These are phyloP conservation scores for Gasterosteus nipponicus DNA, from an alignment of 2,113 vertebrate species.

Conservation along the genomic window DNA sequence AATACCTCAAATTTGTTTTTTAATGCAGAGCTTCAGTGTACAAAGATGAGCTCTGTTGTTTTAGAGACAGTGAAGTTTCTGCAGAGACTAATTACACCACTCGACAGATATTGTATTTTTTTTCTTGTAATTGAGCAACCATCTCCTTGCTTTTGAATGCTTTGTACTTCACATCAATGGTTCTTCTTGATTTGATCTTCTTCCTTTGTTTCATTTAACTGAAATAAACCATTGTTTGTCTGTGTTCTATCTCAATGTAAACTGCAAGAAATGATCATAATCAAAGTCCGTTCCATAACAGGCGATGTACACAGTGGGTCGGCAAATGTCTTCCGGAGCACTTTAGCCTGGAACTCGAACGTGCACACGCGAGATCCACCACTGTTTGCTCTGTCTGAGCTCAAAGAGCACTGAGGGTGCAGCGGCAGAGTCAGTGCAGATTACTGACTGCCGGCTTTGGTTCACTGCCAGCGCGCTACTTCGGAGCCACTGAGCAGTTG, in stretches of 20 bases:
- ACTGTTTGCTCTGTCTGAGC: conserved; percentile 34
- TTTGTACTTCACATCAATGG: not conserved
- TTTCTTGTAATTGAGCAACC: not conserved
- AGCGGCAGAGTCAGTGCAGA: conserved; percentile 41
- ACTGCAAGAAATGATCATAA: not conserved
- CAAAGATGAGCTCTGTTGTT: not conserved
- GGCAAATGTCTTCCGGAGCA: not conserved
- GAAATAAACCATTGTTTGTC: not conserved
- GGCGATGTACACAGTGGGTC: not conserved
- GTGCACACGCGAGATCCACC: not conserved
- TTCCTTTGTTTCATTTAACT: not conserved
- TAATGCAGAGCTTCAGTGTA: not conserved
- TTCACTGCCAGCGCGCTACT: conserved; percentile 48
- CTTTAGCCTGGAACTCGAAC: conserved; percentile 1
- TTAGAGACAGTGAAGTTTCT: not conserved
- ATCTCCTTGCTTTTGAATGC: not conserved
- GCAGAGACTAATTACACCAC: not conserved
- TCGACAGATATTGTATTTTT: conserved; percentile 1
- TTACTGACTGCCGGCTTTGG: conserved; percentile 39
- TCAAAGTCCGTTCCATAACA: not conserved
- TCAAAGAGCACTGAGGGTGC: conserved; percentile 48
- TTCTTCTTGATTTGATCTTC: not conserved
- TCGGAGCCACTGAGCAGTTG: conserved; percentile 32
- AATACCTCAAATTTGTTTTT: not conserved
- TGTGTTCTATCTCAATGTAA: not conserved